These are phyloP conservation scores for Pseudomugil tenellus DNA, from an alignment of 2,797 vertebrate genomes.

Conservation along the genomic window DNA sequence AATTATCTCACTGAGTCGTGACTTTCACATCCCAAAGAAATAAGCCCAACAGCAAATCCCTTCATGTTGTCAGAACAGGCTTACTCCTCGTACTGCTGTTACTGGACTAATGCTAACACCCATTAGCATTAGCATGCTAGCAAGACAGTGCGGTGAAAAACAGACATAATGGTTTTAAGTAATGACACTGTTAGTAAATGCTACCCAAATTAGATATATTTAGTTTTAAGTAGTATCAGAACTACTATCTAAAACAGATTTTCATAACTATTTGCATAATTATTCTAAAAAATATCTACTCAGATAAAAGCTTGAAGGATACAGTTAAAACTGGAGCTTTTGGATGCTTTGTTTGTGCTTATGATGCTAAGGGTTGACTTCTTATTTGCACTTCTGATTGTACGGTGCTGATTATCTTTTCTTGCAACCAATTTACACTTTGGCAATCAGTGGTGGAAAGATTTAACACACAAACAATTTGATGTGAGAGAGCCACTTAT, in stretches of 20 bases:
- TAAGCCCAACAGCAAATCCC: too few relatives aligned
- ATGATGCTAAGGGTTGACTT: conserved; percentile 9
- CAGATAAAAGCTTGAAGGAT: conserved; percentile 4
- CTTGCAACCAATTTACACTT: conserved; percentile 16
- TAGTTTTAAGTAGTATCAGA: background rate
- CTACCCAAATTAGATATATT: background rate
- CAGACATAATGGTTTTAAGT: too few relatives aligned
- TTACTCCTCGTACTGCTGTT: too few relatives aligned
- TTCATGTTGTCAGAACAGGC: too few relatives aligned
- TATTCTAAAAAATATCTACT: background rate
- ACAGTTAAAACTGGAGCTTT: conserved; percentile 4
- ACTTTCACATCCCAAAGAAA: background rate
- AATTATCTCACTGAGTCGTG: background rate
- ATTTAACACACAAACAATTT: background rate
- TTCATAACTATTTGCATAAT: conserved; percentile 1
- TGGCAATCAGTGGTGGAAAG: conserved; percentile 5
- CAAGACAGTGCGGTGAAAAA: too few relatives aligned
- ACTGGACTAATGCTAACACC: background rate
- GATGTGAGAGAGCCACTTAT: conserved; percentile 28
- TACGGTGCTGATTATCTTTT: conserved; percentile 20
- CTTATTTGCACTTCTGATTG: conserved; percentile 9
- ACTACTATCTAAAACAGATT: background rate
- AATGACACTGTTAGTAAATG: too few relatives aligned
- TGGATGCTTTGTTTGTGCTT: conserved; percentile 4
- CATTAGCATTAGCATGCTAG: background rate